phyloP scores from a whole-genome alignment of 2,113 vertebrate genomes.

The Chitala chitala region DNA sequence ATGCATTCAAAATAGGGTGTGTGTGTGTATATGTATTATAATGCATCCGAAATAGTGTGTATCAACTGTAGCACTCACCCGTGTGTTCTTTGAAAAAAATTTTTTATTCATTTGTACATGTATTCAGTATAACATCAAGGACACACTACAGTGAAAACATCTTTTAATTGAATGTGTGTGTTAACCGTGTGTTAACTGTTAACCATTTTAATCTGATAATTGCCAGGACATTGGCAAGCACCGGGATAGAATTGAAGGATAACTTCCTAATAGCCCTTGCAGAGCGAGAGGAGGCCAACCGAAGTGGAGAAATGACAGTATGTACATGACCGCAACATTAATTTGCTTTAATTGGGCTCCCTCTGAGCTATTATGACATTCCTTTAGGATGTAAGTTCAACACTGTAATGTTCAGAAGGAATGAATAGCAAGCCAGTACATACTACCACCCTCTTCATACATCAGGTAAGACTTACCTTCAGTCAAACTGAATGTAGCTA shows the following conservation, averaged over 20 bases:
- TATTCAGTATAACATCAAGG: too few species aligned
- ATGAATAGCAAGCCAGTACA: too few species aligned
- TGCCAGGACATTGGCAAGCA: conserved; percentile 68
- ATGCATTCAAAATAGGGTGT: too few species aligned
- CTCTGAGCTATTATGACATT: conserved; percentile 56
- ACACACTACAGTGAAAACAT: conserved; percentile 14
- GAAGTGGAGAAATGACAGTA: conserved; percentile 68
- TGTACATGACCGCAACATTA: conserved; percentile 68
- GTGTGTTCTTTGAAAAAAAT: too few species aligned
- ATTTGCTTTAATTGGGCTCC: conserved; percentile 58
- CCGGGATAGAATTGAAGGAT: conserved; percentile 70
- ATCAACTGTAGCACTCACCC: too few species aligned
- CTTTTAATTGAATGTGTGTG: not conserved
- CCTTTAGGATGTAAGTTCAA: conserved; percentile 40
- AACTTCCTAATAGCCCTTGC: conserved; percentile 71
- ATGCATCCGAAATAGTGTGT: too few species aligned
- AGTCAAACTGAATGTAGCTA: not conserved
- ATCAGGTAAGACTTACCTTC: not conserved
- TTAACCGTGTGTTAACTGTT: too few species aligned
- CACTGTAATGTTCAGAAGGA: conserved; percentile 33
- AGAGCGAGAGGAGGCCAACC: conserved; percentile 71
- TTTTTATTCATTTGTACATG: too few species aligned
- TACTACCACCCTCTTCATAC: not conserved
- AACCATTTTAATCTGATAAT: conserved; percentile 55
- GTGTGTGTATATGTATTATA: too few species aligned